Evolutionary conservation across 1,140 invertebrate species (phyloP), one percentile per base, ranked within the genome.

Genomic region (Drosophila saltans): DNA sequence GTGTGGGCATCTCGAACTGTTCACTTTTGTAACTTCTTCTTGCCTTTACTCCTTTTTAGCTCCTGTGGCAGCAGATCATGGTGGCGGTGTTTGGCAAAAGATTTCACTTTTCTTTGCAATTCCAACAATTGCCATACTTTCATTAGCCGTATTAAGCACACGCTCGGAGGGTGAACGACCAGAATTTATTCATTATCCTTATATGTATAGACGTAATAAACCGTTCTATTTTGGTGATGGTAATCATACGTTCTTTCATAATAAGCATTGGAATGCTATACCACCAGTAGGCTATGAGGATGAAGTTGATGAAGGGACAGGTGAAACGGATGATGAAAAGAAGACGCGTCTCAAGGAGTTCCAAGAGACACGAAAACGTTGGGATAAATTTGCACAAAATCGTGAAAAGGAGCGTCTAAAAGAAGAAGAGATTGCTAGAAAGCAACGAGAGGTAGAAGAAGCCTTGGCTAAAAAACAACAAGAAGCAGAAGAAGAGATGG

Each of bases 191-290:
- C 88, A 94, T n/a, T 97, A 96, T 81, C 95, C 96, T 0, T 94
- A 96, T 92, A 76, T 97, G 91, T 93, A 95, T 21, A 93, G 95
- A 30, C 94, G 96, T 21, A 94, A 93, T 11, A 95, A 95, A 91
- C 91, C 93, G 28, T 98, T 97, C 92, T 96, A 96, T 66, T 98
- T 97, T 96, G 96, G 96, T 66, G 97, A 98, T 93, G 97, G 97
- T 40, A 95, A 96, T 81, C 94, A 95, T 40, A 93, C 94, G 2
- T 92, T 97, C 3, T 97, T 98, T 93, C 90, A 92, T 41, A 98
- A 98, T 92, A 94, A 95, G 41, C 93, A 96, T 73, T 91, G 93
- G 43, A 98, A 98, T 91, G 92, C 97, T 52, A 92, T 97, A 16
- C 97, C 97, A 24, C 80, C 75, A 10, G 93, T 93, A 56, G 97